Conservation (phyloP, 2,113 vertebrate genomes). For the Pachyramphus minor region DNA sequence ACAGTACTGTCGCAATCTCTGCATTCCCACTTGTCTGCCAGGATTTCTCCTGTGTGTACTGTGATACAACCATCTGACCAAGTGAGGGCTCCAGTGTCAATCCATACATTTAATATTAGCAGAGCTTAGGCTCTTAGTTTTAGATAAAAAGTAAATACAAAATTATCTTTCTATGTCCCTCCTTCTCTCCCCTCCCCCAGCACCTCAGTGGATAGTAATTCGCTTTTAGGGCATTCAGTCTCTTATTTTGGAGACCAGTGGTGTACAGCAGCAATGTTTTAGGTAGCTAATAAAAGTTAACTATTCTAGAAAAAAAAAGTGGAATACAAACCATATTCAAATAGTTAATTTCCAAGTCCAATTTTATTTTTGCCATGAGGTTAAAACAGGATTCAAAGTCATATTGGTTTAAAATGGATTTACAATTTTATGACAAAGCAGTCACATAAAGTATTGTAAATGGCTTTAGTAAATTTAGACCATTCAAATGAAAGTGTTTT, state of each 20-base stretch:
- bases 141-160: not conserved
- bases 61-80: not conserved
- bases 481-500: not conserved
- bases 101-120: not conserved
- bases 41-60: not conserved
- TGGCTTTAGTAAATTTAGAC: not conserved
- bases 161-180: not conserved
- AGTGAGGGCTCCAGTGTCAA: not conserved
- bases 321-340: not conserved
- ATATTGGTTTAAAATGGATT: not conserved
- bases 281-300: not conserved
- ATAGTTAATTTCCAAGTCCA: not conserved
- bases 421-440: not conserved
- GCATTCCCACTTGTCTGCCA: not conserved
- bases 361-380: not conserved
- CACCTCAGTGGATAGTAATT: not conserved
- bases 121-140: not conserved
- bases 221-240: not conserved
- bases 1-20: not conserved
- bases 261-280: not conserved
- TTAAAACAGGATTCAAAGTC: not conserved
- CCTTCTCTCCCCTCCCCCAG: accelerated
- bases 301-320: not conserved
- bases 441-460: not conserved
- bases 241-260: not conserved